Evolutionary conservation across 2,888 invertebrate species (phyloP).

Genomic region (Saturnia japonica): DNA sequence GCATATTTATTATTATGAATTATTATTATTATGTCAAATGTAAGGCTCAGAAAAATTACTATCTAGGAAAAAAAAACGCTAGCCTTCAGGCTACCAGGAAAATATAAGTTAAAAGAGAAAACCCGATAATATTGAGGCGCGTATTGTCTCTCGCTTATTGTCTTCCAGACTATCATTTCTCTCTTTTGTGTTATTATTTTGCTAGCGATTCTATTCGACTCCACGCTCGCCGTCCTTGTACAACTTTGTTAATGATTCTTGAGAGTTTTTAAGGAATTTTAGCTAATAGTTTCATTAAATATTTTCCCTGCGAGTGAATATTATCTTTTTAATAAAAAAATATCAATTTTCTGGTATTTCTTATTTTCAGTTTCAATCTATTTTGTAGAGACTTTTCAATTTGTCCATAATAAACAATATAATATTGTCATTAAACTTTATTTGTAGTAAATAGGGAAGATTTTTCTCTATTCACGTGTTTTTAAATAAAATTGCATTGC

Average conservation of each 20-base stretch:
- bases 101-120: constrained; percentile 39
- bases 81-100: constrained; percentile 36
- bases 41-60: background rate
- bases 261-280: constrained; percentile 31
- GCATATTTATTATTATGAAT: too few relatives aligned
- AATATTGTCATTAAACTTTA: too few relatives aligned
- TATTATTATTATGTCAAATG: too few relatives aligned
- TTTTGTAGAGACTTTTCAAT: too few relatives aligned
- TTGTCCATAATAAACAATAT: too few relatives aligned
- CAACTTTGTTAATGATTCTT: constrained; percentile 21
- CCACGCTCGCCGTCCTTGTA: constrained; percentile 24
- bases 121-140: constrained; percentile 40
- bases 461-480: too few relatives aligned
- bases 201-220: constrained; percentile 22
- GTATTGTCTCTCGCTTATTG: constrained; percentile 41
- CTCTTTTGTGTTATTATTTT: constrained; percentile 34
- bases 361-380: too few relatives aligned
- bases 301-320: background rate
- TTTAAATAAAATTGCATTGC: too few relatives aligned
- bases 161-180: constrained; percentile 34
- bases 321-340: background rate
- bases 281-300: constrained; percentile 30
- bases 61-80: background rate
- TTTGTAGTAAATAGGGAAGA: too few relatives aligned
- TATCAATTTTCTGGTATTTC: too few relatives aligned